Percentiles rank a stretch among this genome's conserved stretches.
phyloP scores from a whole-genome alignment of 2,888 invertebrate genomes.

The Cordilura impudica region DNA sequence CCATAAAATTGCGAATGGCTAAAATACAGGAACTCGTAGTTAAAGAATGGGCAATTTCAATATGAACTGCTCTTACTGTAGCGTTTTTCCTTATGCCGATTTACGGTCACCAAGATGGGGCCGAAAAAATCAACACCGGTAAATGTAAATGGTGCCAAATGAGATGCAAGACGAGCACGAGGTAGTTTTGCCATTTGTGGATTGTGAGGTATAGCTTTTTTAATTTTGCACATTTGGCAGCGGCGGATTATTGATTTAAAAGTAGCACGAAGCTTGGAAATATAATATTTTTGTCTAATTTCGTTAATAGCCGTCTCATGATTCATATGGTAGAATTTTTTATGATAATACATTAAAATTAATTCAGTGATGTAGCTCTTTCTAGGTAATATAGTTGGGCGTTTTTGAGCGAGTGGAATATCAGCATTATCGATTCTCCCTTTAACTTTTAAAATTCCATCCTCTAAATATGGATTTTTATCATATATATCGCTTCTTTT shows the following conservation, averaged over 20 bases:
- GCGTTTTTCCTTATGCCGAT: conserved; percentile 30
- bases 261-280: conserved; percentile 37
- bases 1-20: conserved; percentile 9
- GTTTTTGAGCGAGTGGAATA: conserved; percentile 23
- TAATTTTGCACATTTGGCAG: conserved; percentile 50
- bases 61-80: conserved; percentile 31
- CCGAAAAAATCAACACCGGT: conserved; percentile 51
- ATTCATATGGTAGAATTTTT: too few relatives aligned
- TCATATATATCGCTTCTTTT: conserved; percentile 33
- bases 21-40: conserved; percentile 17
- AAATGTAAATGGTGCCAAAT: conserved; percentile 44
- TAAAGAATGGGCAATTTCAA: conserved; percentile 29
- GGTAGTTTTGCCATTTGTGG: conserved; percentile 49
- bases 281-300: conserved; percentile 18
- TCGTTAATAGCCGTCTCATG: conserved; percentile 32
- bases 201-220: conserved; percentile 23
- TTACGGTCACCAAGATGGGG: conserved; percentile 22
- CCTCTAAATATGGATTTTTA: conserved; percentile 27
- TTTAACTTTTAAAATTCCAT: conserved; percentile 29
- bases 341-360: background rate
- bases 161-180: conserved; percentile 18
- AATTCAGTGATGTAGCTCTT: too few relatives aligned
- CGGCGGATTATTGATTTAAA: conserved; percentile 24
- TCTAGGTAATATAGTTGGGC: conserved; percentile 54
- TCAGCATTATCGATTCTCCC: conserved; percentile 46